A percentile compares a stretch with the other conserved stretches of the same genome.
Conservation (phyloP, 2,797 vertebrate genomes). For the Sylvilagus floridanus region DNA sequence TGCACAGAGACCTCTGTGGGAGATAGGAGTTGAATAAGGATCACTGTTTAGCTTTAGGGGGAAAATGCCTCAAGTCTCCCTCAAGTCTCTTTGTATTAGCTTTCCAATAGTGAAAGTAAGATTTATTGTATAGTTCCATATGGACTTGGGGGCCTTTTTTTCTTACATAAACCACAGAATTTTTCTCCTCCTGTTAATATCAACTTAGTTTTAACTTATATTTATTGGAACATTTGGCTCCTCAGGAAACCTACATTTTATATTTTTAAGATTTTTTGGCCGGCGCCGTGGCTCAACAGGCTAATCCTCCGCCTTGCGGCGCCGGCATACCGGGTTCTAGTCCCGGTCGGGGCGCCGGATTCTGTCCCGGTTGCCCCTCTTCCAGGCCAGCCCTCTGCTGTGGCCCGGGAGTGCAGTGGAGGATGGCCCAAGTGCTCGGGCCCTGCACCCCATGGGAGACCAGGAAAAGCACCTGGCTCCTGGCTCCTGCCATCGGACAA, state of each 20-base stretch:
- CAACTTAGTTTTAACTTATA: constrained; percentile 3
- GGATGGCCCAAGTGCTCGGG: too few relatives aligned
- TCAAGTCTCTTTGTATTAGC: background rate
- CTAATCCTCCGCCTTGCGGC: too few relatives aligned
- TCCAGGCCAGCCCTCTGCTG: too few relatives aligned
- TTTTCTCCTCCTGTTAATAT: constrained; percentile 12
- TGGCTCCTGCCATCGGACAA: too few relatives aligned
- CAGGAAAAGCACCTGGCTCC: too few relatives aligned
- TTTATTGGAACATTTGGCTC: background rate
- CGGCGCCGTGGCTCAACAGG: too few relatives aligned
- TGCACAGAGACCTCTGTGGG: background rate
- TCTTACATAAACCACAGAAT: background rate
- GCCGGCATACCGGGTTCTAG: too few relatives aligned
- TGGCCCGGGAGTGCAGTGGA: too few relatives aligned
- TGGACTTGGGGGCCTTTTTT: background rate
- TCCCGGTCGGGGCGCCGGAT: too few relatives aligned
- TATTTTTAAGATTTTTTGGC: constrained; percentile 33
- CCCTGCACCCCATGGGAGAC: too few relatives aligned
- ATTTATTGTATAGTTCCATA: background rate
- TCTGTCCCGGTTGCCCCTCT: too few relatives aligned
- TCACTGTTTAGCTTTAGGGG: background rate
- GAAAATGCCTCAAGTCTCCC: background rate
- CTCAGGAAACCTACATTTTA: constrained; percentile 6
- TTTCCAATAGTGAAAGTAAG: background rate
- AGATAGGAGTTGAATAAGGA: background rate